Evolutionary conservation across 2,888 invertebrate genomes (phyloP).

Genomic region (Brachypalpus laphriformis): DNA sequence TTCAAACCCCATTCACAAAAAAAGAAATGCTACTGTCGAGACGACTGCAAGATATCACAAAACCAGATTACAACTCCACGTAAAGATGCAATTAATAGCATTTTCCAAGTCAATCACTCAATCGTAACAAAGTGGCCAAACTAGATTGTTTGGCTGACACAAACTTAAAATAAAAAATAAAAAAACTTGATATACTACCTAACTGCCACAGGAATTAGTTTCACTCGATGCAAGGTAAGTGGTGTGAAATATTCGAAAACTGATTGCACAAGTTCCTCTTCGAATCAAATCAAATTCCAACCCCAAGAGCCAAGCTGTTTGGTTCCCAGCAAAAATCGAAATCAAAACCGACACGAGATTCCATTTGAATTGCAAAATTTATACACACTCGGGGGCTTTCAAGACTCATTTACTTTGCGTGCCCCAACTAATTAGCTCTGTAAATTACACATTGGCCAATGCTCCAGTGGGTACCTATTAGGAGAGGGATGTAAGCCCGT

Average conservation of each 20-base stretch:
- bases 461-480: neutral
- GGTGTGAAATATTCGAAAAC: neutral
- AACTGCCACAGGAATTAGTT: neutral
- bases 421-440: constrained; percentile 33
- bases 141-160: constrained; percentile 24
- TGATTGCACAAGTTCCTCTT: constrained; percentile 22
- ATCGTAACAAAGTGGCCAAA: constrained; percentile 41
- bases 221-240: constrained; percentile 15
- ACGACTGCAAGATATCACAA: neutral
- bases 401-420: constrained; percentile 51
- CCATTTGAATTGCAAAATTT: constrained; percentile 50
- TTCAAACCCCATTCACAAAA: no score
- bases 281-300: neutral
- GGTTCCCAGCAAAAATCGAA: constrained; percentile 13
- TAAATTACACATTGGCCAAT: constrained; percentile 50
- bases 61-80: constrained; percentile 23
- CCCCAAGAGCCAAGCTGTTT: neutral
- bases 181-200: neutral
- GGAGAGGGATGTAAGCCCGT: neutral
- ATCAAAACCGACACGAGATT: constrained; percentile 26
- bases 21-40: neutral
- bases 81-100: constrained; percentile 39
- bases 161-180: neutral
- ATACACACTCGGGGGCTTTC: neutral
- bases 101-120: constrained; percentile 31